These are phyloP conservation scores for Drosophila imparisetae DNA, from an alignment of 2,888 invertebrate genomes.

Conservation along the genomic window DNA sequence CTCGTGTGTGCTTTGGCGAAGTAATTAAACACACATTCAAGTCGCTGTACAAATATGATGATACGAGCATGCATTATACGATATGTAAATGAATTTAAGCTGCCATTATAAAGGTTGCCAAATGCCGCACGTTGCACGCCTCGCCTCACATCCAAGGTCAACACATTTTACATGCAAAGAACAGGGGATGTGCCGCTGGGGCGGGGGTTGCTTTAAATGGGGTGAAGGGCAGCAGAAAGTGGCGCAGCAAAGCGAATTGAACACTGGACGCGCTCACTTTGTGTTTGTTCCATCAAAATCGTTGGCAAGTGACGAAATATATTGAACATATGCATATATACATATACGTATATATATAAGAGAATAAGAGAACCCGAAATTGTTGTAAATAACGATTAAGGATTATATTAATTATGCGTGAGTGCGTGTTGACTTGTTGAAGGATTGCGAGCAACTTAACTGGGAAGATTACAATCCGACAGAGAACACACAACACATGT, in stretches of 20 bases:
- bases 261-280: neutral
- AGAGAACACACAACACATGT: no score
- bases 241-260: slow-evolving; percentile 7
- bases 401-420: no score
- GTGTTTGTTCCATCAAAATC: slow-evolving; percentile 18
- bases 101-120: slow-evolving; percentile 58
- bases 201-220: neutral
- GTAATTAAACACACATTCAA: slow-evolving; percentile 68
- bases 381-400: no score
- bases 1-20: slow-evolving; percentile 45
- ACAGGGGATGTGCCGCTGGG: neutral
- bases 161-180: slow-evolving; percentile 14
- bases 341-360: neutral
- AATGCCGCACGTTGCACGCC: slow-evolving; percentile 38
- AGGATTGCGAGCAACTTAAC: no score
- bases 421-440: no score
- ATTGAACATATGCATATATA: neutral
- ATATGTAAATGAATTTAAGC: slow-evolving; percentile 66
- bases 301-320: slow-evolving; percentile 41
- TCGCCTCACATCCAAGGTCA: slow-evolving; percentile 45
- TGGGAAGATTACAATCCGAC: no score
- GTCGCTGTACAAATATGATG: slow-evolving; percentile 63
- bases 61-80: slow-evolving; percentile 58
- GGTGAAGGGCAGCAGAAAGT: slow-evolving; percentile 48
- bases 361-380: neutral